Evolutionary conservation across 2,888 invertebrate genomes (phyloP).

Genomic region (Nysson spinosus): DNA sequence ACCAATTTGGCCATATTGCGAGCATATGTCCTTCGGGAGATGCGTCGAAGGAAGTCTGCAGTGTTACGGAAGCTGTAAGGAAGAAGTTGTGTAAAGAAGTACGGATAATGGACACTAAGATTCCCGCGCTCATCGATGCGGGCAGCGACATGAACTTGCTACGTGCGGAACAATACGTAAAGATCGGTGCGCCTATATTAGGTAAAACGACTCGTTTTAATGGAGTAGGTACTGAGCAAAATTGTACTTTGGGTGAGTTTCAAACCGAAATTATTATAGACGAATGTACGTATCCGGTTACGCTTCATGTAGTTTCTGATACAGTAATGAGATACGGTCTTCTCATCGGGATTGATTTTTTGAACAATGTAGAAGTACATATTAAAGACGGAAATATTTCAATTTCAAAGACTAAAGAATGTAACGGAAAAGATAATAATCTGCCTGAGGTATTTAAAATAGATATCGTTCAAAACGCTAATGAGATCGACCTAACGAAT

Average conservation of each 20-base stretch:
- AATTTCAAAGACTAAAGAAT: too few relatives aligned
- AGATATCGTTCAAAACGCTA: too few relatives aligned
- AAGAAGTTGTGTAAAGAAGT: not conserved
- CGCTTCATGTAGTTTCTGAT: constrained; percentile 9
- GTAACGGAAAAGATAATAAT: too few relatives aligned
- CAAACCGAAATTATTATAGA: not conserved
- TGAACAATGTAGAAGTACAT: too few relatives aligned
- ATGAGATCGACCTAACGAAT: too few relatives aligned
- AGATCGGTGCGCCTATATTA: not conserved
- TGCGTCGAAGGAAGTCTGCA: not conserved
- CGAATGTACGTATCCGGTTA: not conserved
- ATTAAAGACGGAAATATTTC: too few relatives aligned
- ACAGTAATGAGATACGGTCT: not conserved
- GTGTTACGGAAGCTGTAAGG: not conserved
- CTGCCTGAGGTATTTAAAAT: too few relatives aligned
- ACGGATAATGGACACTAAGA: not conserved
- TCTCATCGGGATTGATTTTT: too few relatives aligned
- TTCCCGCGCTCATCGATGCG: constrained; percentile 11
- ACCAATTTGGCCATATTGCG: constrained; percentile 1
- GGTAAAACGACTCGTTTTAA: constrained; percentile 4
- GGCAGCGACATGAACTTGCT: constrained; percentile 13
- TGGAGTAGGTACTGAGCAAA: constrained; percentile 9
- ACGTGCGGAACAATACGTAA: not conserved
- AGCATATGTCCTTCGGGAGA: not conserved
- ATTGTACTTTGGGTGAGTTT: constrained; percentile 4